Percentiles rank a stretch among this genome's conserved stretches.
Conservation (phyloP, 2,888 invertebrate species). For the Cheiracanthium punctorium region DNA sequence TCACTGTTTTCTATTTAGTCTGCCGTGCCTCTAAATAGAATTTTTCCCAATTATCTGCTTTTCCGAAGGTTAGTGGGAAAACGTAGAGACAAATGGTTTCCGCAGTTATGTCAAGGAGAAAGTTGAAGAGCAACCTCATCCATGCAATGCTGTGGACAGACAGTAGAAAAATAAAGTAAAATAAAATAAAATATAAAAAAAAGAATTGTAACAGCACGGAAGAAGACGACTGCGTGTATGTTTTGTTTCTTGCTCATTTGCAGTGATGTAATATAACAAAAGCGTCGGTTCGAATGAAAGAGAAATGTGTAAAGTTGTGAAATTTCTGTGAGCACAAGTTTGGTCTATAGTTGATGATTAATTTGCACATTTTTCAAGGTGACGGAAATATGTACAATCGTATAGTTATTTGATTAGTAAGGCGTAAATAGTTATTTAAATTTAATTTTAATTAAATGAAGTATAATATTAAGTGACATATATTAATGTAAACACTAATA, state of each 20-base stretch:
- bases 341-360: no score
- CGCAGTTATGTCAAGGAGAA: slow-evolving; percentile 25
- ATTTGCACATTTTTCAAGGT: no score
- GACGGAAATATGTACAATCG: no score
- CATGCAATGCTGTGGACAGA: not conserved
- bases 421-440: no score
- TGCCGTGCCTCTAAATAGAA: not conserved
- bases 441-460: no score
- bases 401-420: no score
- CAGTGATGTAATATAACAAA: slow-evolving; percentile 6
- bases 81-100: slow-evolving; percentile 25
- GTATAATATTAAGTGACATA: no score
- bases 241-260: slow-evolving; percentile 12
- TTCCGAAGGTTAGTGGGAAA: slow-evolving; percentile 16
- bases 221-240: slow-evolving; percentile 15
- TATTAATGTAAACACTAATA: no score
- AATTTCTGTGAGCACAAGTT: no score
- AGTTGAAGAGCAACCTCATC: slow-evolving; percentile 19
- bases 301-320: no score
- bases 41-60: slow-evolving; percentile 5
- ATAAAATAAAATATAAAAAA: no score
- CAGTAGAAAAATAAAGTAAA: not conserved
- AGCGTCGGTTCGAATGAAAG: no score
- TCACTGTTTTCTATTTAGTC: not conserved
- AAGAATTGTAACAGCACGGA: not conserved